Percentiles rank a stretch among this genome's conserved stretches.
Conservation (phyloP, 2,888 invertebrate species). For the Orthonevra nobilis region DNA sequence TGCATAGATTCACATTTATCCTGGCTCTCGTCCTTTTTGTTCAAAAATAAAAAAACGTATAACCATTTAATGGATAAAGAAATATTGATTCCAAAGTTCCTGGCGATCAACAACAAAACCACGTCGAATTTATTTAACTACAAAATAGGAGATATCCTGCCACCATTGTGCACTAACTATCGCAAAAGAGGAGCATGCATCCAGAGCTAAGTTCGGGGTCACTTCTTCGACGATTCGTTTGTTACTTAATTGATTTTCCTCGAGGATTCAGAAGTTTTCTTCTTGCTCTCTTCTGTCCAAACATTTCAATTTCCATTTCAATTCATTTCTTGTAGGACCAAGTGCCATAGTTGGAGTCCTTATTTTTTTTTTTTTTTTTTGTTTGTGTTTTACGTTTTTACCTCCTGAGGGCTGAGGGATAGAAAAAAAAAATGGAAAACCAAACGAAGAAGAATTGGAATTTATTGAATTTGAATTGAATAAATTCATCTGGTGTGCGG, state of each 20-base stretch:
- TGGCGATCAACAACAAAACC: conserved; percentile 12
- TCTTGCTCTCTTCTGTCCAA: conserved; percentile 15
- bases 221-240: conserved; percentile 59
- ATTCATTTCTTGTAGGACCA: conserved; percentile 48
- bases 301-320: conserved; percentile 48
- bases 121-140: conserved; percentile 57
- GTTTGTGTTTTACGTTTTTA: background rate
- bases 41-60: too few species aligned
- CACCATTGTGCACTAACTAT: conserved; percentile 42
- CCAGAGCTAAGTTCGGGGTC: conserved; percentile 2
- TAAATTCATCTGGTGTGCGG: conserved; percentile 66
- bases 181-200: conserved; percentile 38
- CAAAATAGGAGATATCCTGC: conserved; percentile 31
- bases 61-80: conserved; percentile 65
- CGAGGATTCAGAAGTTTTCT: conserved; percentile 45
- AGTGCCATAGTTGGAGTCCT: too few species aligned
- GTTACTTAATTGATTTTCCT: conserved; percentile 70
- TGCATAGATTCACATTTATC: conserved; percentile 62
- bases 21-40: conserved; percentile 33
- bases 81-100: conserved; percentile 56
- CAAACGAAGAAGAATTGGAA: conserved; percentile 60
- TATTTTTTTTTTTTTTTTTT: conserved; percentile 10
- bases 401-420: conserved; percentile 23
- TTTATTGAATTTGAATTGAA: conserved; percentile 70
- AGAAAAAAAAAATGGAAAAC: conserved; percentile 65